Evolutionary conservation across 2,888 invertebrate species (phyloP), one percentile per base, ranked within the genome.

Genomic region (Caenorhabditis doughertyi): DNA sequence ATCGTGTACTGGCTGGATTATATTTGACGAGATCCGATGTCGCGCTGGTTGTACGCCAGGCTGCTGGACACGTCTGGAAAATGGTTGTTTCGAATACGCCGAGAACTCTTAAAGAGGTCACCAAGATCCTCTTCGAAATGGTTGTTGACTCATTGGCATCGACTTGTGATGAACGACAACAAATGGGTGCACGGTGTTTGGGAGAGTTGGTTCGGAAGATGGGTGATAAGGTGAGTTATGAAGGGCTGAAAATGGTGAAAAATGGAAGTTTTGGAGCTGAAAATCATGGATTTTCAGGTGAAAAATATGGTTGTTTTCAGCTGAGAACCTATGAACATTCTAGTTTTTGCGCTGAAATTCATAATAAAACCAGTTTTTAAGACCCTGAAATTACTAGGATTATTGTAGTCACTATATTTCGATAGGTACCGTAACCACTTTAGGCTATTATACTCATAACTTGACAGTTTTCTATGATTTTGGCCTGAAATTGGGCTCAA

Each of bases 21-120:
- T 99, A 99, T 92, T 97, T 99, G 96, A 97, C 97, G n/a, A 94
- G 98, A 73, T 97, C 97, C 67, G 98, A 99, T 92, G 97, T 97
- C 0, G 97, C 98, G 2, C 93, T 98, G 65, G 96, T 97, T 95
- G 98, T 98, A 27, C 94, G 98, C 0, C 98, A 98, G 93, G 96
- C 98, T 0, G 97, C 99, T 9, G 94, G 98, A 74, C 99, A 99
- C 92, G 98, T 99, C 0, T 99, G 99, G 99, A 99, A 99, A 94
- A 96, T 98, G 87, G 97, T 99, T 1, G 98, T 99, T 1, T 96
- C 97, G 0, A 98, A 99, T 92, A 99, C 98, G 0, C 98, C 98
- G 0, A 94, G 97, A 92, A 98, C 98, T 0, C 93, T 99, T 55
- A 94, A 97, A 82, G 98, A 98, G 94, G 98, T 99, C 90, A 94